Conservation (phyloP, 2,113 vertebrate genomes). For the Uropsilus gracilis region DNA sequence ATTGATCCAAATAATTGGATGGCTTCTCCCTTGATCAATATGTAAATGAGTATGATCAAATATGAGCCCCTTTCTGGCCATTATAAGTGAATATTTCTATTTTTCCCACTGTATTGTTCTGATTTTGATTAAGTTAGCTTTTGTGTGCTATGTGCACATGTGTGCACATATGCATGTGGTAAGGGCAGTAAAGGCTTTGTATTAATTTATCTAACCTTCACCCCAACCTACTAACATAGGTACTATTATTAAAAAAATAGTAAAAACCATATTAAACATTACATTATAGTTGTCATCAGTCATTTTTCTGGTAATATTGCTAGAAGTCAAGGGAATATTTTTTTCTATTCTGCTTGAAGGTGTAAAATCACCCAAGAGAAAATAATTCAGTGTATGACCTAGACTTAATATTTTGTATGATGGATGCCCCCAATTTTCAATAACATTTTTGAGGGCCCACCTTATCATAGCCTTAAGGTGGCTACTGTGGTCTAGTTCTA, state of each 20-base stretch:
- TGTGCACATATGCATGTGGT: not conserved
- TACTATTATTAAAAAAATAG: not conserved
- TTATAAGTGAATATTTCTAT: not conserved
- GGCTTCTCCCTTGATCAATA: not conserved
- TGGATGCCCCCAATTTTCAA: not conserved
- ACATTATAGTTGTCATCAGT: not conserved
- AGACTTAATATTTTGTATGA: not conserved
- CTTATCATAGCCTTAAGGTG: not conserved
- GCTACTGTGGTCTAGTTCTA: not conserved
- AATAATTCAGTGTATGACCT: not conserved
- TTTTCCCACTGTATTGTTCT: not conserved
- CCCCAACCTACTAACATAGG: not conserved
- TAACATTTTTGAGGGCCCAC: not conserved
- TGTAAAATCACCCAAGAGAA: not conserved
- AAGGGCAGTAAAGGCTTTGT: not conserved
- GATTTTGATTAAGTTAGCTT: not conserved
- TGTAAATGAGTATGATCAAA: not conserved
- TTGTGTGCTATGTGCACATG: not conserved
- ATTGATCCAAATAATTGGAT: not conserved
- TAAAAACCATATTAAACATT: not conserved
- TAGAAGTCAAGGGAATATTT: not conserved
- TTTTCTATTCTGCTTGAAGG: not conserved
- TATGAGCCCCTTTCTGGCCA: not conserved
- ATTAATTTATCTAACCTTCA: not conserved
- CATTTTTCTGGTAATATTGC: not conserved